Evolutionary conservation across 2,113 vertebrate genomes (phyloP).

Genomic region (Typhlomys cinereus): DNA sequence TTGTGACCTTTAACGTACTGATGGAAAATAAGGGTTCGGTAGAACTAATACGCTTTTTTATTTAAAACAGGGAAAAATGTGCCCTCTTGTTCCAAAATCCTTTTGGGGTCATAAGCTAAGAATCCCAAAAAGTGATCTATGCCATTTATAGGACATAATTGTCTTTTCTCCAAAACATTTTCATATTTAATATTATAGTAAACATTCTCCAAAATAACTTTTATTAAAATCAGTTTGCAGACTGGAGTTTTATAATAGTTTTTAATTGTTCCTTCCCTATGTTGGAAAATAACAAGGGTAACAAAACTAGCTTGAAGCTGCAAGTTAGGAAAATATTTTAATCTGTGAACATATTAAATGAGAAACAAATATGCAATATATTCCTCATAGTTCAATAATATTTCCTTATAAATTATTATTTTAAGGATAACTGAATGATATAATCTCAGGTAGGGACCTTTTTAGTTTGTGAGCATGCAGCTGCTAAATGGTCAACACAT

Average conservation of each 20-base stretch:
- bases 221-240: constrained; percentile 25
- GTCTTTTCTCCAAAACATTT: constrained; percentile 56
- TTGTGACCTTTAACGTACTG: constrained; percentile 56
- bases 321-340: constrained; percentile 18
- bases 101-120: constrained; percentile 65
- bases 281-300: not conserved
- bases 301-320: constrained; percentile 6
- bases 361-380: not conserved
- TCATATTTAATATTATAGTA: constrained; percentile 56
- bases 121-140: constrained; percentile 52
- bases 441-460: not conserved
- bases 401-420: not conserved
- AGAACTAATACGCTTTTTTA: constrained; percentile 52
- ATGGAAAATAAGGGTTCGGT: constrained; percentile 59
- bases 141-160: constrained; percentile 60
- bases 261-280: not conserved
- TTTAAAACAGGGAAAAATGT: constrained; percentile 56
- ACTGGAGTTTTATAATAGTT: not conserved
- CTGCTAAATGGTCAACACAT: not conserved
- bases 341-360: constrained; percentile 22
- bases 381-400: not conserved
- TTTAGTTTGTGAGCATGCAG: not conserved
- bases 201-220: constrained; percentile 43
- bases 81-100: constrained; percentile 63
- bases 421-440: not conserved